phyloP scores from a whole-genome alignment of 2,888 invertebrate species.

The Bimastos eiseni region DNA sequence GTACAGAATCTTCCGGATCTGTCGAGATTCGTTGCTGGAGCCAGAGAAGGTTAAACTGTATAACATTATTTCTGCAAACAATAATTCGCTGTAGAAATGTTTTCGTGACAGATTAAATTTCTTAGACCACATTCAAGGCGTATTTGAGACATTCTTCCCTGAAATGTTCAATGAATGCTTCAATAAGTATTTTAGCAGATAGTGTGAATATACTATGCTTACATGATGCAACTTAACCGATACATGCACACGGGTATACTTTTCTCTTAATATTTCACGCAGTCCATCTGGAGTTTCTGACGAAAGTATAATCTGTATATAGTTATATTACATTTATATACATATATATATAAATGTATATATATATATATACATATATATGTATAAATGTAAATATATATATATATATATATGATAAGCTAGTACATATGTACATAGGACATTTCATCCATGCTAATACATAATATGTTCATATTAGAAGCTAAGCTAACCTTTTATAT shows the following conservation, averaged over 20 bases:
- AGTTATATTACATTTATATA: too few species aligned
- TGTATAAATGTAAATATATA: background rate
- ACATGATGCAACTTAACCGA: too few species aligned
- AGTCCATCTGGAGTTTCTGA: slow-evolving; percentile 19
- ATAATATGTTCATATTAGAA: too few species aligned
- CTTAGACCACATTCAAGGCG: background rate
- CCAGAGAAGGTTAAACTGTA: background rate
- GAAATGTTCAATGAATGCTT: background rate
- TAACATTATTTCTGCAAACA: background rate
- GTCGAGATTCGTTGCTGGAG: background rate
- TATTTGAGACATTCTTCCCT: background rate
- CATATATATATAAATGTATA: too few species aligned
- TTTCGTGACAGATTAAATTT: background rate
- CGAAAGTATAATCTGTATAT: slow-evolving; percentile 1
- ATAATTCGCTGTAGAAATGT: background rate
- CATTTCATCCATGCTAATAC: background rate
- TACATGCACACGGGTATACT: too few species aligned
- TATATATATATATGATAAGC: background rate
- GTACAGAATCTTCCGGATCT: slow-evolving; percentile 18
- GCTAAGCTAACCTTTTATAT: too few species aligned
- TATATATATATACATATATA: background rate
- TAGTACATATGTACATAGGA: background rate
- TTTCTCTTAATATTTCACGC: background rate
- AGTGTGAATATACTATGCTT: too few species aligned
- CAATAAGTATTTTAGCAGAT: too few species aligned